Base-by-base conservation (phyloP, 2,113 vertebrate genomes). In the Podilymbus podiceps region DNA sequence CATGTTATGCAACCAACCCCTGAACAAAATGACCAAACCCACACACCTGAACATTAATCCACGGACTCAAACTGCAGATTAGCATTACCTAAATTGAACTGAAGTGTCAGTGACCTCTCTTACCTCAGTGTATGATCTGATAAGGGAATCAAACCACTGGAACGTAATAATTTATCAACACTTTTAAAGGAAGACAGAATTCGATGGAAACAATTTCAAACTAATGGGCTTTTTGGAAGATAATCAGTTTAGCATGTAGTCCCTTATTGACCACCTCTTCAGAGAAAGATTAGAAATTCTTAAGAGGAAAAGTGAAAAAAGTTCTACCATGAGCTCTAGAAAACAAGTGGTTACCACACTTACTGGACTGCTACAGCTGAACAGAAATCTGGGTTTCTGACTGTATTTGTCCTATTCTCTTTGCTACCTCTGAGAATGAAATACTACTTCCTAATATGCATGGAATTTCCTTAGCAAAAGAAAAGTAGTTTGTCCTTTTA, bases 31-130 rank as follows among this genome's bases (percentile, higher is more conserved):
- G 58, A 69, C 90, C 86, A 71, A 82, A 95, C 19, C 50, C 91
- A 85, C 92, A 92, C 94, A 96, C 96, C 97, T 97, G 96, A 95
- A 93, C 89, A 13, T 53, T 69, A 38, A 88, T 55, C 55, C 74
- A 30, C 75, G 72, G 88, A 21, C 60, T 44, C 44, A 44, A 88
- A 68, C 17, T 59, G 67, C 87, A 80, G 74, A 73, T 25, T 16
- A 77, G 53, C 40, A 44, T 23, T 75, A 33, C 53, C 42, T 55
- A 30, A 85, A 62, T 79, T 88, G 84, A 95, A 19, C 49, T n/a
- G 28, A 4, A 66, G 74, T 6, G 93, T n/a, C 96, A 80, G 69
- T 40, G 81, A 85, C 94, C 89, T 18, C 33, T 25, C 59, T 77
- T 2, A 30, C 59, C 94, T 90, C 88, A 38, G 50, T 1, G 77